These are phyloP conservation scores for Micromys minutus DNA, from an alignment of 2,113 vertebrate genomes.

Conservation along the genomic window DNA sequence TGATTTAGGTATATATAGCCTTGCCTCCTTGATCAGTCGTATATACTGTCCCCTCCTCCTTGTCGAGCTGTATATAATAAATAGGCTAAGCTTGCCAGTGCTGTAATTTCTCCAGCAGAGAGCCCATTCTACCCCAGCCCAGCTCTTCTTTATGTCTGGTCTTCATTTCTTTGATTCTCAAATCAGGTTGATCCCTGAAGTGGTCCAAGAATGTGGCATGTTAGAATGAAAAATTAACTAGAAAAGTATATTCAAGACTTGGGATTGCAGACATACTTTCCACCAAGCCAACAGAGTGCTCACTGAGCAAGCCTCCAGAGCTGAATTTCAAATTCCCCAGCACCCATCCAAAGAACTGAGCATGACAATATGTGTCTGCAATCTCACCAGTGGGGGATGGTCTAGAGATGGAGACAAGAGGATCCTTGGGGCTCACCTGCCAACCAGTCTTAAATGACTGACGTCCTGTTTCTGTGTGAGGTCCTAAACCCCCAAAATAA, in stretches of 20 bases:
- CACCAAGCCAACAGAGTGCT: neutral
- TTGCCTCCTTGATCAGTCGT: neutral
- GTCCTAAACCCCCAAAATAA: neutral
- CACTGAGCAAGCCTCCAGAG: neutral
- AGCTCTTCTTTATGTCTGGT: neutral
- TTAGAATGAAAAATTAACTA: neutral
- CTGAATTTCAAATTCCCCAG: neutral
- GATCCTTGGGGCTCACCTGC: neutral
- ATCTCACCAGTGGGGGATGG: neutral
- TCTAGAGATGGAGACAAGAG: neutral
- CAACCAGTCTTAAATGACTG: neutral
- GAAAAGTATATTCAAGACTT: neutral
- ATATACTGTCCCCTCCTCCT: neutral
- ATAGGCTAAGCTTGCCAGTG: neutral
- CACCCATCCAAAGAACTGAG: too few relatives aligned
- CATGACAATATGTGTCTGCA: too few relatives aligned
- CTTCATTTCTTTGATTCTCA: neutral
- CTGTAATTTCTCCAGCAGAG: neutral
- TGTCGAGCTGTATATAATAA: neutral
- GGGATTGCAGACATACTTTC: neutral
- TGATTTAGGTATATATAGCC: neutral
- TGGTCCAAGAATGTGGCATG: neutral
- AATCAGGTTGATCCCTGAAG: neutral
- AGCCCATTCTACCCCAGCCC: neutral
- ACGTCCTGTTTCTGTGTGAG: neutral